Percentiles rank a stretch among this genome's conserved stretches.
Conservation (phyloP, 2,113 vertebrate species). For the Micronycteris hirsuta region DNA sequence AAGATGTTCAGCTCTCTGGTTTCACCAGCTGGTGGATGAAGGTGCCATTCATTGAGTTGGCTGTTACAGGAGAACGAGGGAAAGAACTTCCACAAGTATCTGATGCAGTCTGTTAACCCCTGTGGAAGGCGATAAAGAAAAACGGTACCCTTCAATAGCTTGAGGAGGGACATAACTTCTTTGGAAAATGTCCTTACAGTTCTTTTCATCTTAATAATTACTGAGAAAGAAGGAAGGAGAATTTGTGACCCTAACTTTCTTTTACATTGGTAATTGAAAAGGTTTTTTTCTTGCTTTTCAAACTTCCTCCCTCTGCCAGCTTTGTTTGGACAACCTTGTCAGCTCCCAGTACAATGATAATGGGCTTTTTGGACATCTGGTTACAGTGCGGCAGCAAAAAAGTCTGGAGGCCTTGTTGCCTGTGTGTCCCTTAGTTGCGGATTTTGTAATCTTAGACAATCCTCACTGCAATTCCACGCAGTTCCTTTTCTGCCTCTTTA, state of each 20-base stretch:
- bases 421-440: background rate
- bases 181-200: background rate
- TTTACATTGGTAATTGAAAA: background rate
- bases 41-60: background rate
- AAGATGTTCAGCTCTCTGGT: background rate
- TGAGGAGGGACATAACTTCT: background rate
- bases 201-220: constrained; percentile 13
- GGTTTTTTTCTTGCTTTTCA: background rate
- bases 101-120: background rate
- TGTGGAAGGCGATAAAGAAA: constrained; percentile 1
- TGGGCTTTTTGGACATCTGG: background rate
- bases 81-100: background rate
- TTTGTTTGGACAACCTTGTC: constrained; percentile 5
- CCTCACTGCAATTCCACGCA: background rate
- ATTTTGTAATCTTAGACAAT: background rate
- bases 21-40: background rate
- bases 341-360: background rate
- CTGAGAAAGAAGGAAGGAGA: background rate
- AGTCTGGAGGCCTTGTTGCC: background rate
- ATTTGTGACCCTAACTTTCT: background rate
- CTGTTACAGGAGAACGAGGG: background rate
- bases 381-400: background rate
- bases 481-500: background rate
- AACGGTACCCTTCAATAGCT: background rate
- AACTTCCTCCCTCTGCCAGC: background rate